phyloP scores from a whole-genome alignment of 2,888 invertebrate species.

The Mythimna pallens region DNA sequence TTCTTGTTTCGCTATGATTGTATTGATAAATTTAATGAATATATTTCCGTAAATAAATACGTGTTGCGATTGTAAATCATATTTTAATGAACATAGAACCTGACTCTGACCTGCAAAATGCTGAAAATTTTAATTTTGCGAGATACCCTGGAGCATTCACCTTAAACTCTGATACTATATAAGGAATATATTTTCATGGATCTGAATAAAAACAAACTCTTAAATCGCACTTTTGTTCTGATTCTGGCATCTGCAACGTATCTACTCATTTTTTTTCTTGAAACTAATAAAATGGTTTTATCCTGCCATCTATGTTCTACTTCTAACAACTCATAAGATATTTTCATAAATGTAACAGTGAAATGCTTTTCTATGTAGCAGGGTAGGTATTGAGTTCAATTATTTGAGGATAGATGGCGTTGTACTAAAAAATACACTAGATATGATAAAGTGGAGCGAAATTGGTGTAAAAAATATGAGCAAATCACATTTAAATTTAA shows the following conservation, averaged over 20 bases:
- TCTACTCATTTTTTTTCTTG: no score
- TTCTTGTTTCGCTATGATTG: no score
- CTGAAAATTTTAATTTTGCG: no score
- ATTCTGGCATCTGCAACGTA: conserved; percentile 14
- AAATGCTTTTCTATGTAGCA: neutral
- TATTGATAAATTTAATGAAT: no score
- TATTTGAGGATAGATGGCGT: conserved; percentile 53
- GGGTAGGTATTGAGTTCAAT: neutral
- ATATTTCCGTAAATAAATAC: no score
- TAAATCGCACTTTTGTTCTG: neutral
- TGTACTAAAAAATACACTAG: conserved; percentile 1
- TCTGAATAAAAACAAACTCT: neutral
- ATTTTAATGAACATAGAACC: no score
- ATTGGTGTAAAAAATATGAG: no score
- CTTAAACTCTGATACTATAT: no score
- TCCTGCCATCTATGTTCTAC: conserved; percentile 50
- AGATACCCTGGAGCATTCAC: no score
- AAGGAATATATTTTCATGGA: neutral
- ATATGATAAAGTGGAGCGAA: neutral
- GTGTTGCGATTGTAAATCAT: no score
- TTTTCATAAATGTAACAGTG: neutral
- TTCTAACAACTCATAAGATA: conserved; percentile 7
- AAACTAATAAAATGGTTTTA: neutral
- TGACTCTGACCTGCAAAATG: no score
- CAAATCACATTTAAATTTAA: neutral